Evolutionary conservation across 2,888 invertebrate genomes (phyloP).

Genomic region (Anthophora plumipes): DNA sequence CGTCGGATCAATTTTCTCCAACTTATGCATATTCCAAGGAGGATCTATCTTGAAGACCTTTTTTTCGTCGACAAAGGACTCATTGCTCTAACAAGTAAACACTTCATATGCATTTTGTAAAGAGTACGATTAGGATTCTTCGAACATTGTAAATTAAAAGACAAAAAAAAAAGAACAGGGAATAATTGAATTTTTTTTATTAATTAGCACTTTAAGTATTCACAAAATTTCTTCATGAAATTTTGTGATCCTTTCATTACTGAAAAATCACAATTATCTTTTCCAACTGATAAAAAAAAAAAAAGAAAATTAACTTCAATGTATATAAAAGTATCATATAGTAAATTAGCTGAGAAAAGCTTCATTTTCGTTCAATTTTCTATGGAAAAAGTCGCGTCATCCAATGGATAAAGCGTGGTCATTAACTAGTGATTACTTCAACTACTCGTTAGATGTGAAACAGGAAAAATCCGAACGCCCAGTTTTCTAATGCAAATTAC

Average conservation of each 20-base stretch:
- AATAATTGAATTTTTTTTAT: too few relatives aligned
- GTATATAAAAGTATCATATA: background rate
- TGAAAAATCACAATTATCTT: background rate
- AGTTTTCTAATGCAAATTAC: slow-evolving; percentile 3
- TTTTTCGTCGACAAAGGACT: background rate
- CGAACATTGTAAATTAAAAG: too few relatives aligned
- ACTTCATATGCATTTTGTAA: background rate
- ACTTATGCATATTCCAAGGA: slow-evolving; percentile 23
- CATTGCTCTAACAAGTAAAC: background rate
- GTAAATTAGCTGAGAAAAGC: background rate
- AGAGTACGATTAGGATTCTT: too few relatives aligned
- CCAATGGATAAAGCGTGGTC: background rate
- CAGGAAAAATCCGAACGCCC: background rate
- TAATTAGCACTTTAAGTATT: too few relatives aligned
- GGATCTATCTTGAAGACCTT: background rate
- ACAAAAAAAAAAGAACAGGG: too few relatives aligned
- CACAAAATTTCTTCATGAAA: background rate
- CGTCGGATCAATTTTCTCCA: slow-evolving; percentile 43
- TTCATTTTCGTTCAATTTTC: background rate
- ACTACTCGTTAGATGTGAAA: slow-evolving; percentile 18
- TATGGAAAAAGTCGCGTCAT: background rate
- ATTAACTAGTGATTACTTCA: background rate
- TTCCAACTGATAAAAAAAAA: too few relatives aligned
- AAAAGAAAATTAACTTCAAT: too few relatives aligned
- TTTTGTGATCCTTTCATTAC: background rate